Evolutionary conservation across 2,888 invertebrate genomes (phyloP), one percentile per base, ranked within the genome.

Genomic region (Ochropleura leucogaster): DNA sequence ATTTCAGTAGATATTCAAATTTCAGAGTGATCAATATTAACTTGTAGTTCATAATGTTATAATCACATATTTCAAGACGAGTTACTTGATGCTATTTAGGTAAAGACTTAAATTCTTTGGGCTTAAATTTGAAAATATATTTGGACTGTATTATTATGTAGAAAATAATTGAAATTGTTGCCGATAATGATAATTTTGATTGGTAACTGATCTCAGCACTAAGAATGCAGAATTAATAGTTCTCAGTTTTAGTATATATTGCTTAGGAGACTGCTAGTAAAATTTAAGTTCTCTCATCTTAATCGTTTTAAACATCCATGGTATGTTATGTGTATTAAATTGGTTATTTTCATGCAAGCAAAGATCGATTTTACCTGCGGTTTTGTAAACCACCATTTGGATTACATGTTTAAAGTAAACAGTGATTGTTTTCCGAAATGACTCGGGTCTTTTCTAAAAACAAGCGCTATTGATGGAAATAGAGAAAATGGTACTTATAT

Each of bases 161-260:
- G 59, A 51, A 64, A 51, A 46, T 0, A 62, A 76, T 30, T 4
- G 67, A 40, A 63, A 65, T 65, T 60, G 7, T 55, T 59, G 14
- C 30, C 20, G 20, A 55, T 44, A 65, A 68, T 59, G 9, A 20
- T 75, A 44, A 53, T 63, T 80, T 68, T 72, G 82, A 84, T 90
- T 84, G 80, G 73, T 87, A 83, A 83, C 76, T 88, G 90, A 90
- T 90, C 90, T 90, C 90, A 90, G 77, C 87, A 84, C 82, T 74
- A 74, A 74, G 55, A 69, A 79, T 76, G 70, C 65, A 74, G 67
- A 70, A 59, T 49, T 66, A 65, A 64, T 73, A 75, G 44, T 75
- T 78, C 14, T 83, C 81, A 82, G 75, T 77, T 79, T 79, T 77
- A 82, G 68, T 74, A 30, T 59, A 57, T 72, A 57, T 77, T 78